phyloP scores from a whole-genome alignment of 2,888 invertebrate genomes.

The Panopea generosa region DNA sequence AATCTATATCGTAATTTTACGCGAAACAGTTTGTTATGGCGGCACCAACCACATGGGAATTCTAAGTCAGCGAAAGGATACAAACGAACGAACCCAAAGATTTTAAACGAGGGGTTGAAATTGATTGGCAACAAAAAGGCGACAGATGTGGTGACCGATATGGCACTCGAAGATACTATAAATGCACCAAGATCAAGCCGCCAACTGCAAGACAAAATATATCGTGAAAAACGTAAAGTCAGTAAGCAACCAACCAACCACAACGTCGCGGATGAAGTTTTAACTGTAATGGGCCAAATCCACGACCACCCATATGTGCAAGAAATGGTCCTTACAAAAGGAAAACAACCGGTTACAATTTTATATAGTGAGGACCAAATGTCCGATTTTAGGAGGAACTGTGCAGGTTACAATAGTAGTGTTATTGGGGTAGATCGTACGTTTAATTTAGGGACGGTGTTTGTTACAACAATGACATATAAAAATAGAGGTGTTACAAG shows the following conservation, averaged over 20 bases:
- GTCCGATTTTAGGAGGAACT: not conserved
- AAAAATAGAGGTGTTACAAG: constrained; percentile 8
- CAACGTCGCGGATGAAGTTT: not conserved
- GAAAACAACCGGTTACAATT: not conserved
- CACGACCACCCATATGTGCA: not conserved
- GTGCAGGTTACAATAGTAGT: not conserved
- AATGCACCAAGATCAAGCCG: not conserved
- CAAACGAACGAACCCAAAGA: not conserved
- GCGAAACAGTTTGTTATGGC: too few relatives aligned
- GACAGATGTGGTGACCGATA: not conserved
- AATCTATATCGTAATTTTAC: too few relatives aligned
- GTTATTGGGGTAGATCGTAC: constrained; percentile 18
- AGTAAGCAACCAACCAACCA: not conserved
- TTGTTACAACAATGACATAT: constrained; percentile 12
- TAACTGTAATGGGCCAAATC: not conserved
- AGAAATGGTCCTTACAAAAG: not conserved
- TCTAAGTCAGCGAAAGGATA: not conserved
- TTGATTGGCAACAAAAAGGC: not conserved
- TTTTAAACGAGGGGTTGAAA: not conserved
- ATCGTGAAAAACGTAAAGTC: not conserved
- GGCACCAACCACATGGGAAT: not conserved
- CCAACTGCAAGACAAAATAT: constrained; percentile 1
- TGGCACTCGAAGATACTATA: not conserved
- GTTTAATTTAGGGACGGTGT: constrained; percentile 13
- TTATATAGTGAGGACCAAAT: not conserved